Conservation (phyloP, 2,113 vertebrate genomes). For the Empidonax alnorum region DNA sequence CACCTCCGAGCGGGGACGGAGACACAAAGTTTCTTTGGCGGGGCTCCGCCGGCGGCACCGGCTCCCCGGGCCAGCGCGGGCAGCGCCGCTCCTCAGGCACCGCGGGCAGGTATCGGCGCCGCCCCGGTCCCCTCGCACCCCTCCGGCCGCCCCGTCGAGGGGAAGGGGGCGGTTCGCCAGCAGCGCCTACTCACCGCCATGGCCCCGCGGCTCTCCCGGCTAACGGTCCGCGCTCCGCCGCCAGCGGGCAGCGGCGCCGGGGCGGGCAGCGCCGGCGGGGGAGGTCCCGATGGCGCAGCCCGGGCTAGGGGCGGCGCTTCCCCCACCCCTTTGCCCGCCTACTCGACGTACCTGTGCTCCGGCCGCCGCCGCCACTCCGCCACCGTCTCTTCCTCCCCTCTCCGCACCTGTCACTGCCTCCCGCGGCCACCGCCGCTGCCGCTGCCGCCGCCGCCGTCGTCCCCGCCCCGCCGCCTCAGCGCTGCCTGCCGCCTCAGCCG, state of each 20-base stretch:
- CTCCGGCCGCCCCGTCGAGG: not conserved
- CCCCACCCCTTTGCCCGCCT: conserved; percentile 19
- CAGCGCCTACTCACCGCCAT: conserved; percentile 55
- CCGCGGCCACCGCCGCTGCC: not conserved
- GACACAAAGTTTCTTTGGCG: conserved; percentile 26
- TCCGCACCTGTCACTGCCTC: not conserved
- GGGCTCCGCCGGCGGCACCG: not conserved
- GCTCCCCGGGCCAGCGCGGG: not conserved
- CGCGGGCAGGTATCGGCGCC: not conserved
- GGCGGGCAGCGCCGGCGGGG: not conserved
- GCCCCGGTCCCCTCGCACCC: not conserved
- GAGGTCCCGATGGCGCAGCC: conserved; percentile 51
- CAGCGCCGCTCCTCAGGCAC: not conserved
- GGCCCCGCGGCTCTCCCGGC: conserved; percentile 18
- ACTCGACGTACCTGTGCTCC: not conserved
- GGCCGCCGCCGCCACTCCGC: not conserved
- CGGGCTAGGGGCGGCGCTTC: conserved; percentile 11
- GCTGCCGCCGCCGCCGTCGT: not conserved
- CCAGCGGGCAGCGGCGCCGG: conserved; percentile 16
- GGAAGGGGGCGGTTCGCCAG: not conserved
- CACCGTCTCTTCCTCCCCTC: not conserved
- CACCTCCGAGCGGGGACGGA: not conserved
- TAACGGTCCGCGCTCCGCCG: conserved; percentile 31
- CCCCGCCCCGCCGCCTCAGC: no score
- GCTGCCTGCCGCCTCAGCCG: no score